Base-by-base conservation (phyloP, 2,888 invertebrate genomes). In the Cantharis rufa region DNA sequence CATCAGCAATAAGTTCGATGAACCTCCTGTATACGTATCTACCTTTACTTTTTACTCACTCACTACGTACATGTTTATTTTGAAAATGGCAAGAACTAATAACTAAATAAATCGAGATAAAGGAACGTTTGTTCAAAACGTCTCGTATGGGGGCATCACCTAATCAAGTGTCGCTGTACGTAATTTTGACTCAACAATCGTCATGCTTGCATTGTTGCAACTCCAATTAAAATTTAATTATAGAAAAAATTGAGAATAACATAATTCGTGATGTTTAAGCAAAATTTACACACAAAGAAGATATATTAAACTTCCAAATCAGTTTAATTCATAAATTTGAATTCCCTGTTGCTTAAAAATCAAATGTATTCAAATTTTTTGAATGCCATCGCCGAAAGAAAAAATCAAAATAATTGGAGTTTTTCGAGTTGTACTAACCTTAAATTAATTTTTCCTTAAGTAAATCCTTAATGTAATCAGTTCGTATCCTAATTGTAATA, bases 31-130 rank as follows among this genome's bases (percentile, higher is more conserved):
- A 77, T 74, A 75, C 62, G 72, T 78, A 78, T 79, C 75, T 75
- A 61, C 79, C 70, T 77, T 75, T 77, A 79, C 79, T 79, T 79
- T 79, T 77, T 75, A 77, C 77, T 72, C 77, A 69, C 27, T 75
- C 77, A 69, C 27, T 75, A 70, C 75, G 18, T 70, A 15, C n/a
- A 66, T 73, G 72, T 77, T 79, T 77, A 71, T 73, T 77, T 78
- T 73, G 28, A 66, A 74, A 77, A 79, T 48, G 48, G 48, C 48
- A 48, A 48, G 48, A 48, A 9, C 1, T 9, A 48, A 48, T n/a
- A 48, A 7, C 48, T 48, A n/a, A 48, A n/a, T n/a, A 48, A 48
- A 48, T n/a, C 7, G 2, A n/a, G n/a, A n/a, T 48, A 48, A 48
- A 48, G 1, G 48, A n/a, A n/a, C 7, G 9, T 48, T n/a, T 48